A percentile compares a stretch with the other conserved stretches of the same genome.
phyloP scores from a whole-genome alignment of 2,113 vertebrate species.

The Grus americana region DNA sequence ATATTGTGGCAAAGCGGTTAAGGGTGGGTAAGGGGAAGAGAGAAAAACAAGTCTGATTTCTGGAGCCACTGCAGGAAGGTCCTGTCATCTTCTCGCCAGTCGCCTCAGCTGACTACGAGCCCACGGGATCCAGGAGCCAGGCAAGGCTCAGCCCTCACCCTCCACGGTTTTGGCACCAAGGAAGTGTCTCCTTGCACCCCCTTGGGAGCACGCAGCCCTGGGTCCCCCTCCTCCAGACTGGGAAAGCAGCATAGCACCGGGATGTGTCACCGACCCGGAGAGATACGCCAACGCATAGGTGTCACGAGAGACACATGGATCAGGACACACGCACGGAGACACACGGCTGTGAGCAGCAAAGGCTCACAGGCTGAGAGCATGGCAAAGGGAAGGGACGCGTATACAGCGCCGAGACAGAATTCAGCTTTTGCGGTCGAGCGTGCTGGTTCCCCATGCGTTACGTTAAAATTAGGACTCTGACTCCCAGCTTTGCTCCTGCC shows the following conservation, averaged over 20 bases:
- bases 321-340: background rate
- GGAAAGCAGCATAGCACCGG: background rate
- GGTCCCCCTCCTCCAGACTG: background rate
- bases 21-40: background rate
- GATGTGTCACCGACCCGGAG: background rate
- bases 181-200: background rate
- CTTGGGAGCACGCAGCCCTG: background rate
- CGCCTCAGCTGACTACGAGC: background rate
- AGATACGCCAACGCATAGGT: background rate
- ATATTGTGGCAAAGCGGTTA: background rate
- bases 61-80: background rate
- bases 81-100: background rate
- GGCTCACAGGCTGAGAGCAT: background rate
- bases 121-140: background rate
- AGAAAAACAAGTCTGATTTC: background rate
- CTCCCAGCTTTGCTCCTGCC: background rate
- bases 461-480: accelerated
- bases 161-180: background rate
- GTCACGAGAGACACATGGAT: background rate
- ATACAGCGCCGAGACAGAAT: accelerated
- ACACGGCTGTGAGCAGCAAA: background rate
- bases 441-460: accelerated
- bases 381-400: accelerated
- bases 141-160: background rate
- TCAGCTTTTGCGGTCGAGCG: accelerated